Evolutionary conservation across 2,888 invertebrate genomes (phyloP).

Genomic region (Archips xylosteana): DNA sequence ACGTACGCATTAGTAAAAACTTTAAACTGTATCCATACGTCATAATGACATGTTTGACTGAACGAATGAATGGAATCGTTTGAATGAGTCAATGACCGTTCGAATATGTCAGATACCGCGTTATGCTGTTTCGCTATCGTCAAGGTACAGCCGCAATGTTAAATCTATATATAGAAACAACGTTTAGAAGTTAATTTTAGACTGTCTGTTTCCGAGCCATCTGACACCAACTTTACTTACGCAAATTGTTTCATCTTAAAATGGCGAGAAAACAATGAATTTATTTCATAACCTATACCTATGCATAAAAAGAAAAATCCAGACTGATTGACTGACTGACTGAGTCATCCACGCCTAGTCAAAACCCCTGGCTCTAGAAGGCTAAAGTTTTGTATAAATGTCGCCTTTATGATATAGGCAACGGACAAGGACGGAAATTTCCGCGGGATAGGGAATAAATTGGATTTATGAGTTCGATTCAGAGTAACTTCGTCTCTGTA

Average conservation of each 20-base stretch:
- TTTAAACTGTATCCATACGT: neutral
- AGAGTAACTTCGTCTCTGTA: too few species aligned
- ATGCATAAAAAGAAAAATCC: too few species aligned
- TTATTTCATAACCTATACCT: too few species aligned
- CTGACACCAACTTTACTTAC: slow-evolving; percentile 27
- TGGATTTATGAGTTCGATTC: too few species aligned
- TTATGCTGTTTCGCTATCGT: slow-evolving; percentile 28
- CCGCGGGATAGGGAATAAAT: too few species aligned
- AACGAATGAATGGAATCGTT: slow-evolving; percentile 34
- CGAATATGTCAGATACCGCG: slow-evolving; percentile 33
- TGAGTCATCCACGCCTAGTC: too few species aligned
- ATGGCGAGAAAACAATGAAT: slow-evolving; percentile 8
- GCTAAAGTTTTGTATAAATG: too few species aligned
- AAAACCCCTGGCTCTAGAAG: too few species aligned
- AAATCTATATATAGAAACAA: slow-evolving; percentile 17
- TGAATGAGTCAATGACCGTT: slow-evolving; percentile 31
- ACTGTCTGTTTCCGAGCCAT: slow-evolving; percentile 28
- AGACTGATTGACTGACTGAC: too few species aligned
- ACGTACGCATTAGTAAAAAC: too few species aligned
- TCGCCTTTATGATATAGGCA: too few species aligned
- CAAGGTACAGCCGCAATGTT: slow-evolving; percentile 19
- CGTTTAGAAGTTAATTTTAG: slow-evolving; percentile 32
- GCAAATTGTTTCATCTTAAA: slow-evolving; percentile 27
- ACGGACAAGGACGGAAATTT: too few species aligned
- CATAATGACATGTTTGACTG: neutral